These are phyloP conservation scores for Pseudomyrmex cubaensis DNA, from an alignment of 1,140 invertebrate species.

Conservation along the genomic window DNA sequence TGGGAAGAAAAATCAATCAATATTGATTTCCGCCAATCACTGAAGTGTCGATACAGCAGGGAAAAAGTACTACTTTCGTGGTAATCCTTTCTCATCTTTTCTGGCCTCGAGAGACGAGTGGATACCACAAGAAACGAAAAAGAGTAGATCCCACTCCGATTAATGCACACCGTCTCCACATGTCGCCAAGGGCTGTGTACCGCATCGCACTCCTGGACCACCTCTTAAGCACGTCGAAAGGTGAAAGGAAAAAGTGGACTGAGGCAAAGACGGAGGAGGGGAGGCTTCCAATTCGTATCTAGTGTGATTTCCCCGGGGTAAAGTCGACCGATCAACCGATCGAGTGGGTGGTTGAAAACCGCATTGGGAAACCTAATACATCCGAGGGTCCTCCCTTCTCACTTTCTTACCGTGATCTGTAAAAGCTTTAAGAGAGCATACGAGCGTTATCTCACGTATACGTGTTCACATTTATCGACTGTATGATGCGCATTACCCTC, in stretches of 20 bases:
- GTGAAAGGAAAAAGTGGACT: slow-evolving; percentile 60
- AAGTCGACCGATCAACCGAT: slow-evolving; percentile 84
- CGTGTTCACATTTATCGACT: slow-evolving; percentile 52
- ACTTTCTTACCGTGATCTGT: slow-evolving; percentile 70
- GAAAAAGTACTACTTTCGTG: slow-evolving; percentile 64
- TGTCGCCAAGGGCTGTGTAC: slow-evolving; percentile 62
- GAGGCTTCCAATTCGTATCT: slow-evolving; percentile 80
- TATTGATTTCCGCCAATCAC: slow-evolving; percentile 67
- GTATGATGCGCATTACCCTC: slow-evolving; percentile 15
- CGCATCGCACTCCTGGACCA: slow-evolving; percentile 50
- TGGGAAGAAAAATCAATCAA: slow-evolving; percentile 18
- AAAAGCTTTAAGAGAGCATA: slow-evolving; percentile 67
- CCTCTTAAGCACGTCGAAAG: slow-evolving; percentile 70
- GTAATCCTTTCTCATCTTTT: slow-evolving; percentile 70
- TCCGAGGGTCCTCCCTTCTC: slow-evolving; percentile 79
- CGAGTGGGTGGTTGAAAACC: slow-evolving; percentile 85
- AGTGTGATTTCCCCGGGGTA: slow-evolving; percentile 84
- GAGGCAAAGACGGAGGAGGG: slow-evolving; percentile 61
- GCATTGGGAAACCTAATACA: slow-evolving; percentile 85
- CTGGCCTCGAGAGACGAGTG: slow-evolving; percentile 30
- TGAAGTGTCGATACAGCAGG: slow-evolving; percentile 68
- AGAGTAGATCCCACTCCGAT: slow-evolving; percentile 70
- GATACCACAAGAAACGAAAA: slow-evolving; percentile 67
- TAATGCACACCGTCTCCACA: slow-evolving; percentile 69
- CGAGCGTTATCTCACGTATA: slow-evolving; percentile 17